These are phyloP conservation scores for Magallana gigas DNA, from an alignment of 1,140 invertebrate genomes.

Conservation along the genomic window DNA sequence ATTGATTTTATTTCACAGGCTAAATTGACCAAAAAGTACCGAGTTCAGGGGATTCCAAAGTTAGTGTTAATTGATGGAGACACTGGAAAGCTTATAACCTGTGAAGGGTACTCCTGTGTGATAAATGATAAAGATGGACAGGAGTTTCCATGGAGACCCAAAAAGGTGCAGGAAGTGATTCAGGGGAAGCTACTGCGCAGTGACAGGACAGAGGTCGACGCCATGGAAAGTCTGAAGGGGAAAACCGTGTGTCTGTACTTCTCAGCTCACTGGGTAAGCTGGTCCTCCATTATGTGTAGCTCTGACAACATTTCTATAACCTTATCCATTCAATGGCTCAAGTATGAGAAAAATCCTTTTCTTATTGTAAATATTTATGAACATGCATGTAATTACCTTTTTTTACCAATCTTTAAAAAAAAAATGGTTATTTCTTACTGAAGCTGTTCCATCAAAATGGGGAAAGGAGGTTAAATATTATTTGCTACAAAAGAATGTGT, in stretches of 20 bases:
- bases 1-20: conserved; percentile 77
- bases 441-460: no score
- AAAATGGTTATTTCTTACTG: no score
- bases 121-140: conserved; percentile 83
- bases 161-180: conserved; percentile 82
- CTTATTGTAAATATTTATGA: no score
- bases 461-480: no score
- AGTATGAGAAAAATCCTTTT: no score
- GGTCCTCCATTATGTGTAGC: no score
- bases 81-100: conserved; percentile 83
- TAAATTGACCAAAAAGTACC: conserved; percentile 74
- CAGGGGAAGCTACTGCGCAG: conserved; percentile 82
- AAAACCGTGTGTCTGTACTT: conserved; percentile 89
- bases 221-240: conserved; percentile 76
- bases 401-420: no score
- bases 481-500: no score
- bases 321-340: no score
- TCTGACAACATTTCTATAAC: no score
- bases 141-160: conserved; percentile 86
- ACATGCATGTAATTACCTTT: no score
- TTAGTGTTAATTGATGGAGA: conserved; percentile 85
- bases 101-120: conserved; percentile 84
- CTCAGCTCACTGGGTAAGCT: conserved; percentile 88
- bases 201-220: conserved; percentile 78
- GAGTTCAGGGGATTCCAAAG: conserved; percentile 76